A percentile compares a stretch with the other conserved stretches of the same genome.
Conservation (phyloP, 2,888 invertebrate species). For the Achlya flavicornis region DNA sequence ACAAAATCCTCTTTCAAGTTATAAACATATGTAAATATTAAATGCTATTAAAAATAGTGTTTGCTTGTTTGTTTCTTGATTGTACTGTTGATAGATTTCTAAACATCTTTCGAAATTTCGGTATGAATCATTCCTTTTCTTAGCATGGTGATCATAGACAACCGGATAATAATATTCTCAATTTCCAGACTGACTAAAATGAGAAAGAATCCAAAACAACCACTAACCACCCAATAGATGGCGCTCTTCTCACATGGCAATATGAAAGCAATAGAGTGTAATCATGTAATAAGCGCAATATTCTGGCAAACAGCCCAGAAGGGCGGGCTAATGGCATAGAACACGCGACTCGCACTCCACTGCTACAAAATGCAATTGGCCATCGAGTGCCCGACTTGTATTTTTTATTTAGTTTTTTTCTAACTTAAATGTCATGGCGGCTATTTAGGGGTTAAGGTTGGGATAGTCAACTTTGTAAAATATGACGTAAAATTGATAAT, state of each 20-base stretch:
- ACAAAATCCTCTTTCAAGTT: no score
- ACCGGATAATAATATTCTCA: background rate
- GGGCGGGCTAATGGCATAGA: conserved; percentile 72
- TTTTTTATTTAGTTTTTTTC: conserved; percentile 47
- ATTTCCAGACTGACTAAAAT: background rate
- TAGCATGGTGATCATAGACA: no score
- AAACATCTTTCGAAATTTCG: no score
- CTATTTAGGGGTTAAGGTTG: conserved; percentile 22
- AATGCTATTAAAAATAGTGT: no score
- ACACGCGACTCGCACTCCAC: conserved; percentile 69
- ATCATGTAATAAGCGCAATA: conserved; percentile 46
- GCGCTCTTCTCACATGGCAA: conserved; percentile 1
- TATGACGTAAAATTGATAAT: background rate
- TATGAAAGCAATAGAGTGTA: conserved; percentile 28
- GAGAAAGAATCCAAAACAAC: background rate
- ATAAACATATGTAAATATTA: no score
- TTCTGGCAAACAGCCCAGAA: conserved; percentile 70
- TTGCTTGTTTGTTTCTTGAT: no score
- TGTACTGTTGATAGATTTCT: no score
- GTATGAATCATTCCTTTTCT: no score
- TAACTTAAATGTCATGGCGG: conserved; percentile 49
- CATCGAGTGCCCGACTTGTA: conserved; percentile 57
- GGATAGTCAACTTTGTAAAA: background rate
- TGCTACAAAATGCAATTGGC: conserved; percentile 76
- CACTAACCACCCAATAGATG: background rate